Evolutionary conservation across 1,140 invertebrate genomes (phyloP).

Genomic region (Dryas iulia): DNA sequence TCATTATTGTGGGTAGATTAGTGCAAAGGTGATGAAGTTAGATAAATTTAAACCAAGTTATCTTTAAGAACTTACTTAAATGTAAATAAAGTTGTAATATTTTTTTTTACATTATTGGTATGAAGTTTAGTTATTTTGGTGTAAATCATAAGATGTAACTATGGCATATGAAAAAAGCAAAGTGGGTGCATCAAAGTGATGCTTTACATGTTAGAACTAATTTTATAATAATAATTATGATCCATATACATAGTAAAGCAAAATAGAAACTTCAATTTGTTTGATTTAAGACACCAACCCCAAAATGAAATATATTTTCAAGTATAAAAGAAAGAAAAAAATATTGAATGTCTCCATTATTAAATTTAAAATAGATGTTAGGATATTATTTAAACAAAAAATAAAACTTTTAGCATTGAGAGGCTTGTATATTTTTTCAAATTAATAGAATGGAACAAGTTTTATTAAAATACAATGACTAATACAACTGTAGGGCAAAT

Average conservation of each 20-base stretch:
- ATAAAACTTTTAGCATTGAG: too few relatives aligned
- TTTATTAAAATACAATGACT: too few relatives aligned
- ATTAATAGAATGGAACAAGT: background rate
- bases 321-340: background rate
- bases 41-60: constrained; percentile 7
- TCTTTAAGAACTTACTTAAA: constrained; percentile 37
- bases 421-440: too few relatives aligned
- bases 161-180: constrained; percentile 48
- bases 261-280: constrained; percentile 44
- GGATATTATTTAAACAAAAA: too few relatives aligned
- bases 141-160: constrained; percentile 38
- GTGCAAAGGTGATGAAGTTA: constrained; percentile 11
- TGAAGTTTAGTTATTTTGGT: constrained; percentile 30
- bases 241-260: constrained; percentile 48
- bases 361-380: too few relatives aligned
- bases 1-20: constrained; percentile 14
- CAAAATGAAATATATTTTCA: too few relatives aligned
- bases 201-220: constrained; percentile 50
- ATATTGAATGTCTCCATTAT: background rate
- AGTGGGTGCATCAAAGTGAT: constrained; percentile 55
- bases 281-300: constrained; percentile 31
- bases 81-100: constrained; percentile 18
- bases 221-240: constrained; percentile 47
- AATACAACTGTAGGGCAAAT: too few relatives aligned
- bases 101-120: background rate